Evolutionary conservation across 2,888 invertebrate genomes (phyloP), one percentile per base, ranked within the genome.

Genomic region (Drosophila lutescens): DNA sequence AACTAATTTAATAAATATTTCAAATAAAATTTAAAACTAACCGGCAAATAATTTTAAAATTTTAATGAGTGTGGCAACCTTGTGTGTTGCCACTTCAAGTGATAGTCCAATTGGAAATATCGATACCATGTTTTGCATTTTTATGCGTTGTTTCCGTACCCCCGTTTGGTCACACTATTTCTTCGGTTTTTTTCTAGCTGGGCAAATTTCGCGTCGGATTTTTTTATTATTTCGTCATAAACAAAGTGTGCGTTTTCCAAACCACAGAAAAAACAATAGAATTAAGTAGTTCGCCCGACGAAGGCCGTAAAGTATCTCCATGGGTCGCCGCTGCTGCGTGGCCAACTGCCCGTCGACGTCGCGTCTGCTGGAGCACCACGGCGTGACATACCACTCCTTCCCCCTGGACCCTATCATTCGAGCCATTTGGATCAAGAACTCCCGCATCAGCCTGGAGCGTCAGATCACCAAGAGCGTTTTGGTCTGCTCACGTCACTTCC

Each of bases 401-500:
- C 96, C 96, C 2, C 94, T 94, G 90, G 94, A 95, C 89, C 89
- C 92, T 26, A 92, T 92, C 63, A 93, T 95, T 63, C 93, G 94
- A 60, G 93, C 93, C 53, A 93, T 93, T 90, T 96, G 96, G 96
- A 92, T 95, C 59, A 92, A 92, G n/a, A 93, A 94, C 80, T 95
- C 95, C 82, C 94, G 93, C 36, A 93, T 94, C 53, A 93, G 93
- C 51, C 43, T 83, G 41, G 93, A 93, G 68, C 93, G 93, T 70
- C 93, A 93, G 78, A 93, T 93, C 26, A 93, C 93, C 46, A 94
- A 94, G 89, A 93, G 94, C 65, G 93, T 94, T 51, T 94, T 95
- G 90, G 95, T 96, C 36, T 96, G 96, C 89, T 96, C 96, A 13
- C 93, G 95, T 69, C 96, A 96, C 91, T 96, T 96, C 91, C 93